A percentile compares a stretch with the other conserved stretches of the same genome.
Conservation (phyloP, 1,140 invertebrate genomes). For the Akabosia matsudoensis region DNA sequence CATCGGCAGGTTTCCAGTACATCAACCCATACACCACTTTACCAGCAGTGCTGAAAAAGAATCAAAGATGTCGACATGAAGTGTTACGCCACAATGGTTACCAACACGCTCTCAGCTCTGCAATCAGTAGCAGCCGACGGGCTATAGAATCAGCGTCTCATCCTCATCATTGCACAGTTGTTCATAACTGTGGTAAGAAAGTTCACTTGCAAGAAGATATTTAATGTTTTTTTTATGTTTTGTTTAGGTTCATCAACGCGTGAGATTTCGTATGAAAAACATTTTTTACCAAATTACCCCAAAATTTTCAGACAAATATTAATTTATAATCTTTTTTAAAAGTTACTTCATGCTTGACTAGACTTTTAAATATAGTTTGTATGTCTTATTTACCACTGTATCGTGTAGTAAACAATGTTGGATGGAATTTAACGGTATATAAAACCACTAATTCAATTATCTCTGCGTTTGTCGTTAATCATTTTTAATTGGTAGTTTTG, state of each 20-base stretch:
- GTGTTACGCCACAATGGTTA: not conserved
- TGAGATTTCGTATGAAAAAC: no score
- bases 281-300: no score
- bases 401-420: not conserved
- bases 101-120: not conserved
- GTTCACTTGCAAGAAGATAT: constrained; percentile 6
- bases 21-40: not conserved
- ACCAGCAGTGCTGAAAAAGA: not conserved
- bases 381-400: no score
- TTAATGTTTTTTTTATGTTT: not conserved
- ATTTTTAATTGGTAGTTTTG: not conserved
- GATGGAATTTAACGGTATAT: no score
- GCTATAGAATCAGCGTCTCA: not conserved
- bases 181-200: constrained; percentile 19
- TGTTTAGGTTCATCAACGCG: no score
- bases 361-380: no score
- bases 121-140: not conserved
- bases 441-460: constrained; percentile 8
- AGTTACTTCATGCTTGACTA: no score
- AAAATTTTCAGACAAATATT: no score
- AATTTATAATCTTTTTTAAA: no score
- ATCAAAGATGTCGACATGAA: constrained; percentile 14
- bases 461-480: not conserved
- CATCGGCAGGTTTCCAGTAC: not conserved
- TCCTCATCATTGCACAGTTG: constrained; percentile 7